phyloP scores from a whole-genome alignment of 2,797 vertebrate genomes.

The Pitangus sulphuratus region DNA sequence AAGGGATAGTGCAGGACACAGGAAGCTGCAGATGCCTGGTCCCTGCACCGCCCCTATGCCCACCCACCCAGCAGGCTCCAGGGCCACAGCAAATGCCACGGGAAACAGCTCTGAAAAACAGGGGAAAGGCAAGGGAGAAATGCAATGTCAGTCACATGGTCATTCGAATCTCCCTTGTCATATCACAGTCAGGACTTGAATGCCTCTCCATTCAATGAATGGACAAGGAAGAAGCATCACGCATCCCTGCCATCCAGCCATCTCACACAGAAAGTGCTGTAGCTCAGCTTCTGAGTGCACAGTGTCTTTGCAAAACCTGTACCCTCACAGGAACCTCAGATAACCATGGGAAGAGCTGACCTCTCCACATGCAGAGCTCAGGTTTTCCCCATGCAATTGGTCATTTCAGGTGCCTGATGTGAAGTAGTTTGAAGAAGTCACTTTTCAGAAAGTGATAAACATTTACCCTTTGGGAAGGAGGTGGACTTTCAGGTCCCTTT shows the following conservation, averaged over 20 bases:
- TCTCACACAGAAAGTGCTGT: not conserved
- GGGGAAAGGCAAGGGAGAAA: not conserved
- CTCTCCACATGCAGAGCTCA: rapidly evolving
- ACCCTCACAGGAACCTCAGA: not conserved
- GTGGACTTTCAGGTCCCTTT: not conserved
- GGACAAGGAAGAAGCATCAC: not conserved
- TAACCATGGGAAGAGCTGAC: not conserved
- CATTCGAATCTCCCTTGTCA: rapidly evolving
- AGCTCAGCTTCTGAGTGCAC: not conserved
- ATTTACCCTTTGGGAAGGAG: not conserved
- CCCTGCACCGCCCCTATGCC: rapidly evolving
- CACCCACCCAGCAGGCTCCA: not conserved
- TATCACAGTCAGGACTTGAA: not conserved
- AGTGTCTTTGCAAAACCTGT: not conserved
- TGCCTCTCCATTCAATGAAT: not conserved
- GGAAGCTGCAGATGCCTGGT: not conserved
- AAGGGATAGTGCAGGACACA: rapidly evolving
- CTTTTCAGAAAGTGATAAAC: not conserved
- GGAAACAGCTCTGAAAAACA: not conserved
- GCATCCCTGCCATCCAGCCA: not conserved
- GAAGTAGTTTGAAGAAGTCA: not conserved
- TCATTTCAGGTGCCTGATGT: not conserved
- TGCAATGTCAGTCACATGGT: rapidly evolving
- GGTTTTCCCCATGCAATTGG: not conserved
- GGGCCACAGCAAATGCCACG: rapidly evolving